These are phyloP conservation scores for Halesus radiatus DNA, from an alignment of 1,140 invertebrate species.

Conservation along the genomic window DNA sequence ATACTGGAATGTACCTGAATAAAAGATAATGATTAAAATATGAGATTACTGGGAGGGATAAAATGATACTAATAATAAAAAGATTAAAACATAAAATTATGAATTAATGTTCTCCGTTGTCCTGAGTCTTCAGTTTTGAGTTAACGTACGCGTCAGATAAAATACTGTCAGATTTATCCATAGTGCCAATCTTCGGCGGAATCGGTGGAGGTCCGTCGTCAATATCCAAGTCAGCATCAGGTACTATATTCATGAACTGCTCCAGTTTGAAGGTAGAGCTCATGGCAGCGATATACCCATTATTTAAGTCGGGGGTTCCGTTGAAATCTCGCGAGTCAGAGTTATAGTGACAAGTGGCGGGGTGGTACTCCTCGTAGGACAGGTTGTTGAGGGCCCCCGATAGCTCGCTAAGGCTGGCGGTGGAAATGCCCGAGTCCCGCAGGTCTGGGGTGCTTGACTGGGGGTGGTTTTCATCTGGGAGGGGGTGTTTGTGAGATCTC, in stretches of 20 bases:
- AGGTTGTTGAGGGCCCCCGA: slow-evolving; percentile 47
- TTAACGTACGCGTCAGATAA: slow-evolving; percentile 30
- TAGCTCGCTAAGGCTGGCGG: slow-evolving; percentile 53
- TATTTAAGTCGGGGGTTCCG: slow-evolving; percentile 46
- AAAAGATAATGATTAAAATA: not conserved
- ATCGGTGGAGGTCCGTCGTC: slow-evolving; percentile 54
- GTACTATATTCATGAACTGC: slow-evolving; percentile 52
- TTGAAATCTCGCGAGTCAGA: slow-evolving; percentile 53
- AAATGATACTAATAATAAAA: not conserved
- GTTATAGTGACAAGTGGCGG: slow-evolving; percentile 43
- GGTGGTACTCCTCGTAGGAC: slow-evolving; percentile 51
- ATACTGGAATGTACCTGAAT: slow-evolving; percentile 13
- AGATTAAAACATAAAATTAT: not conserved
- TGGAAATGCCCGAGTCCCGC: slow-evolving; percentile 54
- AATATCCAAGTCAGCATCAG: slow-evolving; percentile 43
- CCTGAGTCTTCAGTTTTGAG: slow-evolving; percentile 46
- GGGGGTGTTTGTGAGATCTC: slow-evolving; percentile 48
- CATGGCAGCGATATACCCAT: slow-evolving; percentile 44
- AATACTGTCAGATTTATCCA: slow-evolving; percentile 50
- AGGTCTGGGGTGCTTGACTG: slow-evolving; percentile 50
- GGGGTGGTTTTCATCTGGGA: slow-evolving; percentile 40
- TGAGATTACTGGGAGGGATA: not conserved
- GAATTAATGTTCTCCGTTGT: slow-evolving; percentile 44
- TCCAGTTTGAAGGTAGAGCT: slow-evolving; percentile 54
- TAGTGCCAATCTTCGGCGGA: slow-evolving; percentile 50